These are phyloP conservation scores for Tetanocera ferruginea DNA, from an alignment of 2,888 invertebrate genomes.

Conservation along the genomic window DNA sequence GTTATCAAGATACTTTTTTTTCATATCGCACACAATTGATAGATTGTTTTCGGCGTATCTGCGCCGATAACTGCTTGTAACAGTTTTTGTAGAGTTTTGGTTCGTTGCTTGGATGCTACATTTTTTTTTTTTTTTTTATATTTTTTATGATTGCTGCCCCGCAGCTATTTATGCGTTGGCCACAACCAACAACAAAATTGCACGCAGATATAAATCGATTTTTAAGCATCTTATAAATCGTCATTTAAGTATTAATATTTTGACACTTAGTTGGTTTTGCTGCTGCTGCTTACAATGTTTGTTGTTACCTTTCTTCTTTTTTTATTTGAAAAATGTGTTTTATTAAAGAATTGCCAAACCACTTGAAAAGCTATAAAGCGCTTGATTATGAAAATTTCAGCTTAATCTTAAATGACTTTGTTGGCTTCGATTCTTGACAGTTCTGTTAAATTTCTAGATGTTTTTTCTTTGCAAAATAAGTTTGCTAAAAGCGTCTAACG, in stretches of 20 bases:
- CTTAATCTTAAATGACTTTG: neutral
- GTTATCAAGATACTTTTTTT: neutral
- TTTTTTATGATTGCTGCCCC: slow-evolving; percentile 5
- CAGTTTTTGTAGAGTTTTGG: neutral
- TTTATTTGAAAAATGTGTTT: neutral
- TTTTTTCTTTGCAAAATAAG: neutral
- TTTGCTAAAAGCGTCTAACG: neutral
- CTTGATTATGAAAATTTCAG: neutral
- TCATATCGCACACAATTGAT: slow-evolving; percentile 8
- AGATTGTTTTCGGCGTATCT: slow-evolving; percentile 19
- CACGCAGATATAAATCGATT: slow-evolving; percentile 6
- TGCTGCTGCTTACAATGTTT: neutral
- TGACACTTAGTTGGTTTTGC: slow-evolving; percentile 26
- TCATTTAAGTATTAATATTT: slow-evolving; percentile 34
- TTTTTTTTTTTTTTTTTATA: neutral
- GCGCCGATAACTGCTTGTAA: slow-evolving; percentile 9
- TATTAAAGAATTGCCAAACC: neutral
- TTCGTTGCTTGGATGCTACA: neutral
- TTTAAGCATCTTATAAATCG: slow-evolving; percentile 34
- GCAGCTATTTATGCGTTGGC: neutral
- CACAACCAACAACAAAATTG: neutral
- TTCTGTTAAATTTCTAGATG: neutral
- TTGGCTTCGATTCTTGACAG: no score
- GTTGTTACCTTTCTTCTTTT: neutral
- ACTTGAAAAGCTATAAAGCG: slow-evolving; percentile 9